Evolutionary conservation across 64 coral and sea anemone genomes (phyloP), one percentile per base, ranked within the genome.

Genomic region (Montipora foliosa): DNA sequence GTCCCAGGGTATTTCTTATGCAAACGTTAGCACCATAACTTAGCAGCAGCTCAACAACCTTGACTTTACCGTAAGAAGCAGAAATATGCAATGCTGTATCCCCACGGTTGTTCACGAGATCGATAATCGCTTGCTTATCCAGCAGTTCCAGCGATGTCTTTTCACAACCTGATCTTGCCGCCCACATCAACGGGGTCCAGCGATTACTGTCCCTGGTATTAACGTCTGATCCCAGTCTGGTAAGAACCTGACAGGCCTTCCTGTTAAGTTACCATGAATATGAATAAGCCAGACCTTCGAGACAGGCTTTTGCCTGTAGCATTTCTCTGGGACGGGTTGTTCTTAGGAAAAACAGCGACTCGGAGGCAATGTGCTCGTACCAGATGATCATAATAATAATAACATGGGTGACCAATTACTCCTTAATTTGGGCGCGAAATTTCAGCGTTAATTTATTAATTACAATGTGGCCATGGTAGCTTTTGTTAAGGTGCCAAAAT

Each of bases 121-220:
- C 92, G 14, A 93, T 45, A 22, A 57, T 62, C 15, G 95, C 95
- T 15, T 91, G 75, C 51, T 91, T 88, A 44, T 94, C 71, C 9
- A 97, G 88, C 6, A 97, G 72, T 17, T 73, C 75, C 13, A 80
- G 71, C 6, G 82, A 90, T n/a, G 95, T 97, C 80, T 97, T 97
- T 10, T 49, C 47, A 58, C 78, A 84, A 5, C 95, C 88, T 79
- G 44, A 81, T 80, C 83, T 93, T 19, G 24, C 58, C 8, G 75
- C 46, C 85, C 49, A 64, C 75, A 37, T 67, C 44, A 80, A 25
- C 17, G 57, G 71, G 72, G 74, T 45, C 73, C 74, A 80, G 45
- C 58, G 87, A 7, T 94, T 90, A 82, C 87, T 97, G 60, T 97
- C 95, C 10, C 91, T 78, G n/a, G 82, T 75, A 51, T 94, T 97